Evolutionary conservation across 2,797 vertebrate species (phyloP).

Genomic region (Pyrocephalus nanus): DNA sequence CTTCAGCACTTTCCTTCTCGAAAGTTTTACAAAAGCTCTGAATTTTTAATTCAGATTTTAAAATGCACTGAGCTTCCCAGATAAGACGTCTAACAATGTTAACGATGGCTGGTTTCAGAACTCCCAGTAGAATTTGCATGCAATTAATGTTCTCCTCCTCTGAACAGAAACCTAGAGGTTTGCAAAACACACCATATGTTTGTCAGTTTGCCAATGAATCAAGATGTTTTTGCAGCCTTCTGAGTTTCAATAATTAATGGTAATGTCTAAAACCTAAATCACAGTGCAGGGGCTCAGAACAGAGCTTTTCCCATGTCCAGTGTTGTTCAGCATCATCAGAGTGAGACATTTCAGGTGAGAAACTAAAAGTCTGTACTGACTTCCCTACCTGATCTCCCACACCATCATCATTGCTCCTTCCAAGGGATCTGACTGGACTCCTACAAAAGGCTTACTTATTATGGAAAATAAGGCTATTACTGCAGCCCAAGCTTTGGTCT

Average conservation of each 20-base stretch:
- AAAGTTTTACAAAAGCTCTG: constrained; percentile 49
- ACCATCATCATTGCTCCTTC: not conserved
- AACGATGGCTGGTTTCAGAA: constrained; percentile 72
- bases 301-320: constrained; percentile 62
- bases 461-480: not conserved
- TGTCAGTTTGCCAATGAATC: constrained; percentile 85
- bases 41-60: constrained; percentile 63
- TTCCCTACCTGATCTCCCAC: not conserved
- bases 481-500: not conserved
- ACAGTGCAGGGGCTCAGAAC: constrained; percentile 73
- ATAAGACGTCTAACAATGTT: constrained; percentile 68
- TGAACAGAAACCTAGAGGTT: constrained; percentile 77
- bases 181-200: constrained; percentile 83
- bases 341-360: constrained; percentile 59
- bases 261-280: constrained; percentile 80
- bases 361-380: constrained; percentile 33
- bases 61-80: constrained; percentile 57
- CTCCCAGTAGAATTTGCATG: constrained; percentile 75
- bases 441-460: not conserved
- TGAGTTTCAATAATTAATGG: constrained; percentile 83
- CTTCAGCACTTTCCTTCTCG: constrained; percentile 20
- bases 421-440: not conserved
- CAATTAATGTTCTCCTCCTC: constrained; percentile 79
- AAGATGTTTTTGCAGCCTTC: constrained; percentile 81
- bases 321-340: constrained; percentile 57